phyloP scores from a whole-genome alignment of 2,113 vertebrate species.

The Heptranchias perlo region DNA sequence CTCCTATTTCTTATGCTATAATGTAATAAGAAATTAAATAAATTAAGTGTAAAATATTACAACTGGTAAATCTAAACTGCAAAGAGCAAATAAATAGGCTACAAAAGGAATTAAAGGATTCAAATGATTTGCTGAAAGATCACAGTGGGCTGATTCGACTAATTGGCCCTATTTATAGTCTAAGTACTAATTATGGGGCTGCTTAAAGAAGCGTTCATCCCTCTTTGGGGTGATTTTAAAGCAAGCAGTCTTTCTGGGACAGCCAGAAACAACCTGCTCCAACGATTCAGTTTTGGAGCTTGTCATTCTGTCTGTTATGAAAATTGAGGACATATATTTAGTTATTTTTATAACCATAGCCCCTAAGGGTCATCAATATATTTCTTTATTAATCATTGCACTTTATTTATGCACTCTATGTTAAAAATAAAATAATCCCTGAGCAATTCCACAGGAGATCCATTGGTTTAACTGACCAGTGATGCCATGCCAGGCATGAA shows the following conservation, averaged over 20 bases:
- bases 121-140: conserved; percentile 11
- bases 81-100: background rate
- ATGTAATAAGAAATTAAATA: no score
- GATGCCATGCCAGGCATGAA: background rate
- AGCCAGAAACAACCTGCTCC: background rate
- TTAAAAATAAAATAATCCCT: background rate
- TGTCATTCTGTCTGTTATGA: background rate
- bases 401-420: background rate
- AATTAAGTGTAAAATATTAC: background rate
- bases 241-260: background rate
- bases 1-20: no score
- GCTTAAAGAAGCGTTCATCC: background rate
- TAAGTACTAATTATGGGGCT: background rate
- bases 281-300: background rate
- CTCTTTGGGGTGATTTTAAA: background rate
- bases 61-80: background rate
- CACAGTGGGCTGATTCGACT: background rate
- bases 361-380: background rate
- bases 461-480: background rate
- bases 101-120: background rate
- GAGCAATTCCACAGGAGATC: background rate
- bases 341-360: background rate
- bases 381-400: background rate
- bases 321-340: background rate
- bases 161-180: conserved; percentile 5